phyloP scores from a whole-genome alignment of 2,888 invertebrate genomes.

The Entomobrya multifasciata region DNA sequence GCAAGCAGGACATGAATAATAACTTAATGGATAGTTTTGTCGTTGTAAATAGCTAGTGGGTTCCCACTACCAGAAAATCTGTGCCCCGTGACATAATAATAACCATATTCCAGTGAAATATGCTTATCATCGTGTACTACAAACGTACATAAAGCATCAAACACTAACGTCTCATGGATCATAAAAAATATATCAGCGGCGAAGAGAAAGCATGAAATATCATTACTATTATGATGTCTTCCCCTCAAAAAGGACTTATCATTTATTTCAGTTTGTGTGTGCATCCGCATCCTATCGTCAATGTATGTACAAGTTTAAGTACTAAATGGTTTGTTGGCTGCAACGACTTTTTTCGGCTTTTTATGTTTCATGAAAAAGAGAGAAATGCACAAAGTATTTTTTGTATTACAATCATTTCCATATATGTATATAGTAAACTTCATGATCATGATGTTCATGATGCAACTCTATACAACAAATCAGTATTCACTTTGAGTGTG shows the following conservation, averaged over 20 bases:
- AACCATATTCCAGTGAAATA: not conserved
- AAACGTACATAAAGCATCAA: conserved; percentile 9
- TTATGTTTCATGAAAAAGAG: not conserved
- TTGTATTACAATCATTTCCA: conserved; percentile 47
- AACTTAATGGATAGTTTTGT: conserved; percentile 43
- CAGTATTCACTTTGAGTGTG: too few relatives aligned
- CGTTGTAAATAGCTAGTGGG: conserved; percentile 38
- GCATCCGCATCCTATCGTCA: too few relatives aligned
- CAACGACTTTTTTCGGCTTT: conserved; percentile 49
- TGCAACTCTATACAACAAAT: too few relatives aligned
- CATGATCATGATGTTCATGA: not conserved
- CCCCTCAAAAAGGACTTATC: not conserved
- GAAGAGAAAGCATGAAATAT: conserved; percentile 32
- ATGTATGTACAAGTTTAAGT: not conserved
- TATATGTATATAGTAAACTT: not conserved
- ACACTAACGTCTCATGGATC: conserved; percentile 21
- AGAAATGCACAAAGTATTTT: conserved; percentile 39
- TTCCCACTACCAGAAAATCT: conserved; percentile 33
- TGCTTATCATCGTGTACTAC: not conserved
- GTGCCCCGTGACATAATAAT: conserved; percentile 18
- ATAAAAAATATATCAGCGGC: conserved; percentile 45
- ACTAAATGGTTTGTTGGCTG: not conserved
- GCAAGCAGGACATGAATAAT: conserved; percentile 6
- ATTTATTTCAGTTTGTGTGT: conserved; percentile 7
- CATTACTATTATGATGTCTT: conserved; percentile 15